Percentiles rank a stretch among this genome's conserved stretches.
These are phyloP conservation scores for Sparidentex hasta DNA, from an alignment of 2,797 vertebrate genomes.

Conservation along the genomic window DNA sequence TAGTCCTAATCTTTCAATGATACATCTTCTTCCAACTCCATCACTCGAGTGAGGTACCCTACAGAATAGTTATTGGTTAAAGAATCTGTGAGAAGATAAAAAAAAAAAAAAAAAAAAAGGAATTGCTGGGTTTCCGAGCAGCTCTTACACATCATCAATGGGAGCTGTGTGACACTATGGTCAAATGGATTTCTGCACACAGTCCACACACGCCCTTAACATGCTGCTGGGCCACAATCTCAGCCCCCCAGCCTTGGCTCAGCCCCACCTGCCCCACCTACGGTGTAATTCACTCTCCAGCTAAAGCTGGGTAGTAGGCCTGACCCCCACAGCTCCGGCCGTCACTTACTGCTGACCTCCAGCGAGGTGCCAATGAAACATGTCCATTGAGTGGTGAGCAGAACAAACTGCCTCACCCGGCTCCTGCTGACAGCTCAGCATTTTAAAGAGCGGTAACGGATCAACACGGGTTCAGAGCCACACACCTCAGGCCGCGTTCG, in stretches of 20 bases:
- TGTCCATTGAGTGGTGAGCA: conserved; percentile 78
- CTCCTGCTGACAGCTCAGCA: conserved; percentile 73
- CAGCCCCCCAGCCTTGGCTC: conserved; percentile 59
- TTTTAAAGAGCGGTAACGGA: conserved; percentile 70
- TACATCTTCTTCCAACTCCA: conserved; percentile 67
- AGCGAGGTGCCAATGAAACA: conserved; percentile 79
- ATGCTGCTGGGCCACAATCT: conserved; percentile 70
- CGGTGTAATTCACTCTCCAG: conserved; percentile 78
- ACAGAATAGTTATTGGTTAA: conserved; percentile 73
- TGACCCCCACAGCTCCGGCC: conserved; percentile 72
- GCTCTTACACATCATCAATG: conserved; percentile 66
- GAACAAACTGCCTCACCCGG: conserved; percentile 78
- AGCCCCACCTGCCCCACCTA: conserved; percentile 71
- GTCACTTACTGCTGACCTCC: conserved; percentile 81
- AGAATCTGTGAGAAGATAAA: conserved; percentile 33
- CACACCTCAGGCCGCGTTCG: conserved; percentile 47
- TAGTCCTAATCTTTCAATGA: conserved; percentile 76
- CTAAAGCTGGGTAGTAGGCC: conserved; percentile 69
- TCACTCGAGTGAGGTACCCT: conserved; percentile 62
- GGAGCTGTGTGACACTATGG: conserved; percentile 71
- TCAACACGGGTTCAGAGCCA: conserved; percentile 66
- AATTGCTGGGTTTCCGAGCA: conserved; percentile 60
- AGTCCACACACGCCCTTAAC: conserved; percentile 64
- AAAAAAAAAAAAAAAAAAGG: conserved; percentile 24
- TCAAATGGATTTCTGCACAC: conserved; percentile 75